These are phyloP conservation scores for Gastrophysa polygoni DNA, from an alignment of 2,888 invertebrate species.

Conservation along the genomic window DNA sequence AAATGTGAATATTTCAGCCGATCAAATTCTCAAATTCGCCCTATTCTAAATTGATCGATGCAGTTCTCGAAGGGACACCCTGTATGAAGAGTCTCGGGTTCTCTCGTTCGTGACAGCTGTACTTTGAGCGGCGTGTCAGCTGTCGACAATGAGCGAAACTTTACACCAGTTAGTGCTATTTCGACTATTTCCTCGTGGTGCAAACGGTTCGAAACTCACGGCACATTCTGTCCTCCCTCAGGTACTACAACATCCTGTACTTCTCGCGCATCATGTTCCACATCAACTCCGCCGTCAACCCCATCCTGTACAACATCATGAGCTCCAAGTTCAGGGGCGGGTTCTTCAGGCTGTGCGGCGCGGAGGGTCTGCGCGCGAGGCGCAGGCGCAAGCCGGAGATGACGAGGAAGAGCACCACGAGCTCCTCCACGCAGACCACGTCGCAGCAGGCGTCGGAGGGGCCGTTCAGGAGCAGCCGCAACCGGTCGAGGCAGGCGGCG, in stretches of 20 bases:
- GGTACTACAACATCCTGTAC: conserved; percentile 80
- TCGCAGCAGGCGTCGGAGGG: conserved; percentile 67
- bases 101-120: too few relatives aligned
- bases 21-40: too few relatives aligned
- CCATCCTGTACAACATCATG: conserved; percentile 90
- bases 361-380: conserved; percentile 43
- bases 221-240: too few relatives aligned
- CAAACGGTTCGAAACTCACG: too few relatives aligned
- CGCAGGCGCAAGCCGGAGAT: conserved; percentile 60
- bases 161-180: too few relatives aligned
- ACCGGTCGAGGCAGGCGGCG: conserved; percentile 46
- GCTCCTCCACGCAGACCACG: conserved; percentile 66
- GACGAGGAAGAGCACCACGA: conserved; percentile 67
- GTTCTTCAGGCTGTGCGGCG: conserved; percentile 70
- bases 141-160: too few relatives aligned
- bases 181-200: too few relatives aligned
- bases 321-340: conserved; percentile 89
- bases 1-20: too few relatives aligned
- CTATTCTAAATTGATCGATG: too few relatives aligned
- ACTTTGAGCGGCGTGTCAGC: too few relatives aligned
- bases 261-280: conserved; percentile 88
- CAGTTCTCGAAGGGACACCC: too few relatives aligned
- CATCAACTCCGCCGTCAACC: conserved; percentile 90
- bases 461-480: conserved; percentile 67
- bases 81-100: too few relatives aligned